These are phyloP conservation scores for Lamproptera curius DNA, from an alignment of 2,888 invertebrate genomes.

Conservation along the genomic window DNA sequence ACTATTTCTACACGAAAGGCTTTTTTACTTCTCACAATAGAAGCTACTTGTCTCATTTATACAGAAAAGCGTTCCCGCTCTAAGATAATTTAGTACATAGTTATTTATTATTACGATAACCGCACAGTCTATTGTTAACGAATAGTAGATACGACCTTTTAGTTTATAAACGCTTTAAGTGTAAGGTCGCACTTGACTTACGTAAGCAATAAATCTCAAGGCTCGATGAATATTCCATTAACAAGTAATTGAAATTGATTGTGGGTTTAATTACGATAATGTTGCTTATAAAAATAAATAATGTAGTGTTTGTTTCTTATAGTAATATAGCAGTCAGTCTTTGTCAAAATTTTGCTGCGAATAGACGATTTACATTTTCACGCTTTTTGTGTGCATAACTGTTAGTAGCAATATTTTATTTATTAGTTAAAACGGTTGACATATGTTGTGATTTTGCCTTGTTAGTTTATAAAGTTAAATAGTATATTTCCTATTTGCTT, in stretches of 20 bases:
- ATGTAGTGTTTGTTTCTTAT: not conserved
- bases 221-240: slow-evolving; percentile 5
- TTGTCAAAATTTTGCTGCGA: no score
- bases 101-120: no score
- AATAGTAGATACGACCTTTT: slow-evolving; percentile 11
- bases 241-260: slow-evolving; percentile 7
- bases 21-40: no score
- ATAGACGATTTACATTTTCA: no score
- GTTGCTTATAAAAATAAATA: not conserved
- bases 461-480: not conserved
- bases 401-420: no score
- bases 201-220: slow-evolving; percentile 12
- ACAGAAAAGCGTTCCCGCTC: no score
- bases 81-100: no score
- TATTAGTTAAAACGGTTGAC: no score
- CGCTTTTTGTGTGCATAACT: no score
- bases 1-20: no score
- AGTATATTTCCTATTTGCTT: not conserved
- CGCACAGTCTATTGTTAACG: not conserved
- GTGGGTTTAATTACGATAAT: not conserved
- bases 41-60: no score
- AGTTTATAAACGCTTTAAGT: slow-evolving; percentile 12
- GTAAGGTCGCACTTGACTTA: slow-evolving; percentile 14
- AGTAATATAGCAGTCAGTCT: not conserved
- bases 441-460: no score